Conservation (phyloP, 2,888 invertebrate genomes). For the Empis livida region DNA sequence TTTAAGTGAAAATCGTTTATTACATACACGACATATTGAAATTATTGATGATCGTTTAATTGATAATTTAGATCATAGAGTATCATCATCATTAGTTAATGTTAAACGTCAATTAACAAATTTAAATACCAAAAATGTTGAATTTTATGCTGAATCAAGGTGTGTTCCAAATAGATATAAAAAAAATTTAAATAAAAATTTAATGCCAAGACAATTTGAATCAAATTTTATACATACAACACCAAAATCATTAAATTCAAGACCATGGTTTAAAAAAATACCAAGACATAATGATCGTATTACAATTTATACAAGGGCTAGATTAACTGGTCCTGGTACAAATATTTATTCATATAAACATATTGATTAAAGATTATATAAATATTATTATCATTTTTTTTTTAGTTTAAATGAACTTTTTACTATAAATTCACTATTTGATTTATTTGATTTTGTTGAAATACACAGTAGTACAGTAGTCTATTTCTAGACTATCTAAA, state of each 20-base stretch:
- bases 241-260: neutral
- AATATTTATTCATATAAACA: neutral
- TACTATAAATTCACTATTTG: too few relatives aligned
- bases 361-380: neutral
- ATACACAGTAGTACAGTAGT: too few relatives aligned
- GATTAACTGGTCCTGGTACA: neutral
- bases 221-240: neutral
- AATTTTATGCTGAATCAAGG: slow-evolving; percentile 36
- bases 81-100: slow-evolving; percentile 32
- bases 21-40: slow-evolving; percentile 28
- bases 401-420: too few relatives aligned
- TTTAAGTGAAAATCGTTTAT: neutral
- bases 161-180: slow-evolving; percentile 20
- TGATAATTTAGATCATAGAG: slow-evolving; percentile 33
- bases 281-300: neutral
- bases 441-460: neutral
- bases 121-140: slow-evolving; percentile 31
- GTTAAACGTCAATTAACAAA: slow-evolving; percentile 32
- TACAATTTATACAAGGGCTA: neutral
- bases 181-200: neutral
- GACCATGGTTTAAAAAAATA: neutral
- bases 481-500: too few relatives aligned
- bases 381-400: neutral
- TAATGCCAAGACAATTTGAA: neutral
- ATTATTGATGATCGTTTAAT: slow-evolving; percentile 32